Conservation (phyloP, 2,888 invertebrate species). For the Ditula angustiorana region DNA sequence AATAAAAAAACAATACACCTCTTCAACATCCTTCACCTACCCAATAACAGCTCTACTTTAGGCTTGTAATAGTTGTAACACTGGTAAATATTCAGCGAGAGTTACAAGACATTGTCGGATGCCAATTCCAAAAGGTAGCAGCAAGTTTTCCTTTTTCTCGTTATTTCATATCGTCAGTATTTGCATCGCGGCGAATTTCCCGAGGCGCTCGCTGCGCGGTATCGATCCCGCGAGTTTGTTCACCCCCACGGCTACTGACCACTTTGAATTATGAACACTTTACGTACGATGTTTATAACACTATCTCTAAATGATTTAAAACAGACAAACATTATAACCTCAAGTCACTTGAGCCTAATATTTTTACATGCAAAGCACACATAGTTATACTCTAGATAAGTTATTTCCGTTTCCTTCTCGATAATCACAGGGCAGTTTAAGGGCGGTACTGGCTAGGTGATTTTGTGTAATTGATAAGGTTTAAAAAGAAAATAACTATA, state of each 20-base stretch:
- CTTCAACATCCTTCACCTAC: too few relatives aligned
- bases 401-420: too few relatives aligned
- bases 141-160: conserved; percentile 20
- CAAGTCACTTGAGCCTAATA: too few relatives aligned
- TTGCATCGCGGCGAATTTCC: conserved; percentile 29
- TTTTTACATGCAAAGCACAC: too few relatives aligned
- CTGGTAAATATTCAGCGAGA: background rate
- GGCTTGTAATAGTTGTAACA: too few relatives aligned
- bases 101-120: background rate
- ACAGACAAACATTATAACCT: background rate
- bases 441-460: too few relatives aligned
- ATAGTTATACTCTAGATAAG: too few relatives aligned
- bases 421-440: too few relatives aligned
- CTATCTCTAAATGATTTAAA: background rate
- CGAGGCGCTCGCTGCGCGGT: conserved; percentile 40
- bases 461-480: too few relatives aligned
- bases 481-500: too few relatives aligned
- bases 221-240: conserved; percentile 57
- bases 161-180: conserved; percentile 17
- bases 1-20: too few relatives aligned
- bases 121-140: background rate
- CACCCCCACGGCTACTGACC: conserved; percentile 47
- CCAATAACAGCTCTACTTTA: too few relatives aligned
- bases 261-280: conserved; percentile 27
- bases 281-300: conserved; percentile 17